Evolutionary conservation across 2,113 vertebrate species (phyloP).

Genomic region (Nesogale talazaci): DNA sequence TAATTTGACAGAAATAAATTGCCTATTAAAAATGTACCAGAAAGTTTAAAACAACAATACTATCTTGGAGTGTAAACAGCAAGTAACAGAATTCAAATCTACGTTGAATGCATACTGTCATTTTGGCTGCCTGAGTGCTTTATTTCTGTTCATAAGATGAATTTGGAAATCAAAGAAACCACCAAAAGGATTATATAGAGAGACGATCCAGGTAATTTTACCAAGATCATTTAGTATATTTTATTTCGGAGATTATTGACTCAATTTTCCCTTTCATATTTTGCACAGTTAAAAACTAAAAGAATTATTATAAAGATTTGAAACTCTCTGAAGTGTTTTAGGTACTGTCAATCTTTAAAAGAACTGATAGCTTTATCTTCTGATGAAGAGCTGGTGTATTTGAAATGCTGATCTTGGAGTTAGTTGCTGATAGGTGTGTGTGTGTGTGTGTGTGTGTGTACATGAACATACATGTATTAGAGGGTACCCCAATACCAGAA

Average conservation of each 20-base stretch:
- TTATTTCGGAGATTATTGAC: conserved; percentile 18
- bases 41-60: conserved; percentile 14
- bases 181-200: background rate
- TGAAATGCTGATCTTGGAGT: no score
- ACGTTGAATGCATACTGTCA: background rate
- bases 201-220: background rate
- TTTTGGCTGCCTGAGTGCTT: background rate
- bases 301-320: no score
- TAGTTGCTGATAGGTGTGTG: no score
- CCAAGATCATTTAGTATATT: background rate
- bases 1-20: background rate
- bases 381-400: no score
- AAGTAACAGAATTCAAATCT: background rate
- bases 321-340: no score
- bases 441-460: no score
- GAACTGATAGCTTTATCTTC: no score
- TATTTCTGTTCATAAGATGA: background rate
- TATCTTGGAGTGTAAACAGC: background rate
- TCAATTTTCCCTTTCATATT: conserved; percentile 9
- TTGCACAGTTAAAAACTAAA: background rate
- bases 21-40: background rate
- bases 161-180: conserved; percentile 15
- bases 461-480: no score
- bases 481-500: no score
- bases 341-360: no score